These are phyloP conservation scores for Eristalis pertinax DNA, from an alignment of 2,888 invertebrate species.

Conservation along the genomic window DNA sequence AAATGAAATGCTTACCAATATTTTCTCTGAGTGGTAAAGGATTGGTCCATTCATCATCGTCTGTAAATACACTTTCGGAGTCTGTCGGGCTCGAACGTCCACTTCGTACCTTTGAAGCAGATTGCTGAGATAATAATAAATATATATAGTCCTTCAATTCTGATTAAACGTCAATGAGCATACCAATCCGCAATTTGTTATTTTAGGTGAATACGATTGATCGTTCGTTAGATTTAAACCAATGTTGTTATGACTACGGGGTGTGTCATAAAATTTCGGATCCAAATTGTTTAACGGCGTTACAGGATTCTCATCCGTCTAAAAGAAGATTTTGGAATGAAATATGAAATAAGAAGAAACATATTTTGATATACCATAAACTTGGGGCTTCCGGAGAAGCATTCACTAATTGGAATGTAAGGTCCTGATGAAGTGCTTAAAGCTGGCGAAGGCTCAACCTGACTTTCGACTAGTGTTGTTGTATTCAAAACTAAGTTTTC, in stretches of 20 bases:
- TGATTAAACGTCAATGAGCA: not conserved
- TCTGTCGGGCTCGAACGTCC: conserved; percentile 85
- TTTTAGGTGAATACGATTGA: conserved; percentile 81
- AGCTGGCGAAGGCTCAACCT: conserved; percentile 84
- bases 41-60: conserved; percentile 86
- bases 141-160: not conserved
- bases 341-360: not conserved
- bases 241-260: conserved; percentile 80
- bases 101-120: conserved; percentile 74
- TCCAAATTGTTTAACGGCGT: conserved; percentile 82
- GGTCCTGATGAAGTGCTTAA: conserved; percentile 88
- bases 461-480: conserved; percentile 77
- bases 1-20: conserved; percentile 75
- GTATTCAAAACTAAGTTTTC: conserved; percentile 81
- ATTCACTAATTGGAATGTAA: conserved; percentile 96
- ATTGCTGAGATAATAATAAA: conserved; percentile 77
- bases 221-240: conserved; percentile 81
- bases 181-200: conserved; percentile 80
- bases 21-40: conserved; percentile 82
- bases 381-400: conserved; percentile 89
- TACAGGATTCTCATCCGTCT: conserved; percentile 76
- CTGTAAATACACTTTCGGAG: conserved; percentile 87
- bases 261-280: conserved; percentile 83
- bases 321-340: conserved; percentile 64
- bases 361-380: conserved; percentile 74